Conservation (phyloP, 2,113 vertebrate species). For the Campylorhamphus procurvoides region DNA sequence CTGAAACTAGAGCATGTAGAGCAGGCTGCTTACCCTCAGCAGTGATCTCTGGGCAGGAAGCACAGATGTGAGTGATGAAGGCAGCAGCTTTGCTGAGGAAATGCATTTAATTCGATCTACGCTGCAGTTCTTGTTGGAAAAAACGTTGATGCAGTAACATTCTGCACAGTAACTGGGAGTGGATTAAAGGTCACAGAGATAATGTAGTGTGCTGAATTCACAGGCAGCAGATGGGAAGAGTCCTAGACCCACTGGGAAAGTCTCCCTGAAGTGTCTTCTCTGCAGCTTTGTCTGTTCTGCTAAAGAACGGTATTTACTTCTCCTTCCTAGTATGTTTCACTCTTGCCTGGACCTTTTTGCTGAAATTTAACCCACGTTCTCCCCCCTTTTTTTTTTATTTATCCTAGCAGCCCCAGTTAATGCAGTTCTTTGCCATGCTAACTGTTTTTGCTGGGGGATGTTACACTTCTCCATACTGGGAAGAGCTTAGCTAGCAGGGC, state of each 20-base stretch:
- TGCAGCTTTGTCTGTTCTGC: background rate
- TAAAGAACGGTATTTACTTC: background rate
- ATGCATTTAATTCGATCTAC: constrained; percentile 46
- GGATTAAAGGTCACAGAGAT: constrained; percentile 47
- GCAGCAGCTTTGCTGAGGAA: constrained; percentile 52
- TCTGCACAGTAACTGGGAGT: constrained; percentile 8
- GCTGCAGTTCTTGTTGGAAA: constrained; percentile 46
- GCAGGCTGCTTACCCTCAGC: background rate
- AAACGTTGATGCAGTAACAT: constrained; percentile 57
- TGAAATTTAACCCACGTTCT: background rate
- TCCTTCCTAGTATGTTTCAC: background rate
- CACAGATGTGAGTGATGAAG: background rate
- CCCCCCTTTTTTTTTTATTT: background rate
- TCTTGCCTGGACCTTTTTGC: background rate
- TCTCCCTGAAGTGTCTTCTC: background rate
- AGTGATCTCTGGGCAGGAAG: constrained; percentile 23
- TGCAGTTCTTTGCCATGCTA: background rate
- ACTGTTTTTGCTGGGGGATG: background rate
- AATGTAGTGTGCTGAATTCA: background rate
- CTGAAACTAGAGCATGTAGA: constrained; percentile 19
- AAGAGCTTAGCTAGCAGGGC: background rate
- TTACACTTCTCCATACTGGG: background rate
- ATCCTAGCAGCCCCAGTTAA: background rate
- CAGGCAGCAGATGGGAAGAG: background rate
- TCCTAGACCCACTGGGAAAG: background rate